Conservation (phyloP, 2,797 vertebrate species). For the Paguma larvata region DNA sequence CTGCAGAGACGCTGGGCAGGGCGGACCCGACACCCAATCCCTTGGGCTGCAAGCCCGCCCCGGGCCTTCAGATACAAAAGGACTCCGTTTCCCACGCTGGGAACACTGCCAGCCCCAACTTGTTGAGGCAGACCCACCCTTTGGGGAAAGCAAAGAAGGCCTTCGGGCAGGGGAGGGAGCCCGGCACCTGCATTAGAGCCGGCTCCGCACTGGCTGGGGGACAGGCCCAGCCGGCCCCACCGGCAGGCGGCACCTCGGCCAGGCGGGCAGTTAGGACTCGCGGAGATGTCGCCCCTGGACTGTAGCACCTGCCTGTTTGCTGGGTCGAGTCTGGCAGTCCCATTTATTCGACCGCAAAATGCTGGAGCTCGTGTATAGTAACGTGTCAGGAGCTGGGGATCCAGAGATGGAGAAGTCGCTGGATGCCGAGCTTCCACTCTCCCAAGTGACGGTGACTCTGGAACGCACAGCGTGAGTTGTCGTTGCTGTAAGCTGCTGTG, state of each 20-base stretch:
- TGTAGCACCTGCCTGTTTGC: background rate
- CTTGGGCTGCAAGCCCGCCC: background rate
- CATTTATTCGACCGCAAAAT: background rate
- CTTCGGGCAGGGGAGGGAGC: background rate
- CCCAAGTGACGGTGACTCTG: background rate
- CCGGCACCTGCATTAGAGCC: background rate
- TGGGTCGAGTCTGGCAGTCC: background rate
- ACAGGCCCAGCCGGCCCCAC: background rate
- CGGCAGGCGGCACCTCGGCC: background rate
- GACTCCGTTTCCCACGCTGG: conserved; percentile 73
- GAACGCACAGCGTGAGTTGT: background rate
- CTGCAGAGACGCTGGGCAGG: background rate
- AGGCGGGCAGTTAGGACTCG: background rate
- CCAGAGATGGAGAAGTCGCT: background rate
- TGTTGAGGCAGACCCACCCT: conserved; percentile 64
- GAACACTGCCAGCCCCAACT: conserved; percentile 68
- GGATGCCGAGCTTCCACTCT: background rate
- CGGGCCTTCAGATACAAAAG: conserved; percentile 74
- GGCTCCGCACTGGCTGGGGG: fast-evolving
- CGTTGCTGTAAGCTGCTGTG: background rate
- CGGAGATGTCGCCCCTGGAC: background rate
- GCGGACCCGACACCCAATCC: conserved; percentile 48
- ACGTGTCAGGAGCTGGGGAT: background rate
- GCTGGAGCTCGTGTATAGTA: background rate
- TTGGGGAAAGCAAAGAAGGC: background rate